Evolutionary conservation across 1,140 invertebrate species (phyloP), one percentile per base, ranked within the genome.

Genomic region (Epicauta chinensis): DNA sequence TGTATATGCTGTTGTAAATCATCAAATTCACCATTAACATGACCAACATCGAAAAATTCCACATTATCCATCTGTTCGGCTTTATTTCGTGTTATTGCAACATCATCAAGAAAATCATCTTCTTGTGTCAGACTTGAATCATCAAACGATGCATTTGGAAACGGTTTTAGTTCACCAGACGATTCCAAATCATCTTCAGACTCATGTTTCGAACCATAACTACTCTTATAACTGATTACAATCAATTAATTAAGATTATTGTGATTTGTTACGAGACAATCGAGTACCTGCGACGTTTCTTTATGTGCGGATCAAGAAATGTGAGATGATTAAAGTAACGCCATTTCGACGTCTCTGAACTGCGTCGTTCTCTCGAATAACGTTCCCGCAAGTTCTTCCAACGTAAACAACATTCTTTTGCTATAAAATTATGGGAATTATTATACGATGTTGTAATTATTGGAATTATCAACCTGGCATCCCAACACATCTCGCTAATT

Each of bases 351-450:
- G 3, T 51, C 35, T 35, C 43, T 38, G 13, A 38, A 2, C 23
- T 23, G 37, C 48, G 50, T 23, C 56, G 40, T 45, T 58, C 56
- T 16, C 48, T 51, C 2, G 41, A 40, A 38, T 58, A 58, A 34
- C 46, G 30, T 45, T 58, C 56, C 10, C 56, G 41, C 12, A 58
- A 38, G 2, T 32, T 58, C 38, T 43, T 55, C 56, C 56, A 58
- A 15, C 48, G 44, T 7, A 35, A 42, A 34, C 41, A 34, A 48
- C 56, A 58, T 12, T 58, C 56, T 40, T 44, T 41, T 16, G 40
- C 56, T n/a, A n/a, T n/a, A n/a, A n/a, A n/a, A n/a, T n/a, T n/a
- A n/a, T n/a, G n/a, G n/a, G n/a, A n/a, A n/a, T n/a, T n/a, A n/a
- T n/a, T n/a, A n/a, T n/a, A n/a, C n/a, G n/a, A n/a, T n/a, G n/a